phyloP scores from a whole-genome alignment of 2,888 invertebrate species.

The Osmoderma eremita region DNA sequence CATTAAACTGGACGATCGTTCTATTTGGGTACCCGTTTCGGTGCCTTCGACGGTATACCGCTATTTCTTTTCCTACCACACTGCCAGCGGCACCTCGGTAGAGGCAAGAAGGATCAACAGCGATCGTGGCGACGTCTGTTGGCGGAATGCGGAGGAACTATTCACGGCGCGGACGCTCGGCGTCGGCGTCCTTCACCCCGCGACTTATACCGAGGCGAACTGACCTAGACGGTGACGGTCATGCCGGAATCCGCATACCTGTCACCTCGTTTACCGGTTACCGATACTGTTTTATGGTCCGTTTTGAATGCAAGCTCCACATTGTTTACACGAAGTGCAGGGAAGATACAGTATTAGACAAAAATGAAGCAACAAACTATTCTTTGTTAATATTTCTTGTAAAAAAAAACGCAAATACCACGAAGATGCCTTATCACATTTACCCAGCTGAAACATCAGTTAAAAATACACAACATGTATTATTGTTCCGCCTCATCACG shows the following conservation, averaged over 20 bases:
- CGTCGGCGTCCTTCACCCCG: slow-evolving; percentile 63
- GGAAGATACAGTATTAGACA: too few species aligned
- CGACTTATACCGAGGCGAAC: slow-evolving; percentile 59
- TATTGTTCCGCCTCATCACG: too few species aligned
- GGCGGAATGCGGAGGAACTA: slow-evolving; percentile 61
- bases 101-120: slow-evolving; percentile 23
- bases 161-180: slow-evolving; percentile 56
- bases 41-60: slow-evolving; percentile 26
- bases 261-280: slow-evolving; percentile 39
- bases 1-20: slow-evolving; percentile 10
- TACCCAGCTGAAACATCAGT: too few species aligned
- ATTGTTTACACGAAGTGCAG: too few species aligned
- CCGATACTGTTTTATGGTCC: slow-evolving; percentile 46
- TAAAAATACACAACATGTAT: too few species aligned
- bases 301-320: slow-evolving; percentile 1
- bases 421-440: too few species aligned
- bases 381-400: too few species aligned
- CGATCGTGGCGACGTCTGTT: slow-evolving; percentile 50
- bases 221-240: slow-evolving; percentile 54
- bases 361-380: too few species aligned
- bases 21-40: slow-evolving; percentile 8
- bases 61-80: slow-evolving; percentile 36
- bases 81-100: slow-evolving; percentile 40
- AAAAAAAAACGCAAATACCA: too few species aligned
- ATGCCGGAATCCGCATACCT: slow-evolving; percentile 34